A percentile compares a stretch with the other conserved stretches of the same genome.
phyloP scores from a whole-genome alignment of 2,888 invertebrate species.

The Megastigmus dorsalis region DNA sequence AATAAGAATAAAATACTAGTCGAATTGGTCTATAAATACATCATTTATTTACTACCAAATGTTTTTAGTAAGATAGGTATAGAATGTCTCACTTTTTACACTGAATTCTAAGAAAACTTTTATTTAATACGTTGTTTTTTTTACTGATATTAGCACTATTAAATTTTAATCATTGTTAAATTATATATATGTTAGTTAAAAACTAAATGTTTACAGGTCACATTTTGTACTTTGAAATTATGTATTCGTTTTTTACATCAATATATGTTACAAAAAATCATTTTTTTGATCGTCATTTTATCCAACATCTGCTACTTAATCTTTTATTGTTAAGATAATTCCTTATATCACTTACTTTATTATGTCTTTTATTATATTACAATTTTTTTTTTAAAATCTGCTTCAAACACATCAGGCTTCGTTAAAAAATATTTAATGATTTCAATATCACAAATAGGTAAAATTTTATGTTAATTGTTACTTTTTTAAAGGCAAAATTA shows the following conservation, averaged over 20 bases:
- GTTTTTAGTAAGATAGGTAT: slow-evolving; percentile 86
- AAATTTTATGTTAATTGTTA: not conserved
- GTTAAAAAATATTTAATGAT: too few species aligned
- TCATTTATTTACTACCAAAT: slow-evolving; percentile 86
- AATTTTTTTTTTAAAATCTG: too few species aligned
- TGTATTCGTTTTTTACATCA: slow-evolving; percentile 32
- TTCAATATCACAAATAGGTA: too few species aligned
- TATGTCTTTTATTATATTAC: too few species aligned
- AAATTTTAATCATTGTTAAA: slow-evolving; percentile 42
- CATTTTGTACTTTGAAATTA: slow-evolving; percentile 32
- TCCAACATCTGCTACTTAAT: too few species aligned
- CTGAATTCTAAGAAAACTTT: slow-evolving; percentile 81
- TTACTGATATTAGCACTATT: slow-evolving; percentile 22
- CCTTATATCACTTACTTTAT: too few species aligned
- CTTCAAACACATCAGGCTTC: too few species aligned
- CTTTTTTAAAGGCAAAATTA: slow-evolving; percentile 63
- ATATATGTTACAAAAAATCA: slow-evolving; percentile 40
- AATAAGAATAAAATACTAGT: slow-evolving; percentile 85
- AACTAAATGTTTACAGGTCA: slow-evolving; percentile 11
- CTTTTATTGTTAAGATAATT: not conserved
- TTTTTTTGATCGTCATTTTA: too few species aligned
- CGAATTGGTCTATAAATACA: slow-evolving; percentile 89
- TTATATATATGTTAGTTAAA: slow-evolving; percentile 30
- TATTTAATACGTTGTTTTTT: too few species aligned
- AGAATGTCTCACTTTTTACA: slow-evolving; percentile 88